Evolutionary conservation across 2,113 vertebrate species (phyloP).

Genomic region (Cynocephalus volans): DNA sequence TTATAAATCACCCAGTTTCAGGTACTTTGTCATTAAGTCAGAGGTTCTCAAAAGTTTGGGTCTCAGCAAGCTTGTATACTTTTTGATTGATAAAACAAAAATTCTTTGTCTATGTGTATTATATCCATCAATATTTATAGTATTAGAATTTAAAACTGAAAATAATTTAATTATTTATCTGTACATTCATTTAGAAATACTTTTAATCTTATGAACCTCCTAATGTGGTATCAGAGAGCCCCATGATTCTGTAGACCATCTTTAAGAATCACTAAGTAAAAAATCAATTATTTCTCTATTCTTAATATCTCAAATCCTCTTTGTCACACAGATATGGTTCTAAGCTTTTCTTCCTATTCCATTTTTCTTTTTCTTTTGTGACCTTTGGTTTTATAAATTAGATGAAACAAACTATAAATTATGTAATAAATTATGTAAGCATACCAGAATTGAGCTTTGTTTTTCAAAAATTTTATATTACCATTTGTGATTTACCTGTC

Average conservation of each 20-base stretch:
- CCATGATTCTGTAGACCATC: background rate
- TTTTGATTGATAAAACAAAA: conserved; percentile 8
- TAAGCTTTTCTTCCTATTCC: background rate
- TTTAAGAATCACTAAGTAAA: background rate
- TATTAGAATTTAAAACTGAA: conserved; percentile 2
- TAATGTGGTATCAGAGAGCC: background rate
- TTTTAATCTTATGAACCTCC: background rate
- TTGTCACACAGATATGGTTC: background rate
- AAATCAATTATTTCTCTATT: background rate
- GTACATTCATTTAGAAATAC: background rate
- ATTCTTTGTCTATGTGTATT: background rate
- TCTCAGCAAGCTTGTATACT: background rate
- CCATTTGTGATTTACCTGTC: background rate
- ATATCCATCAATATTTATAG: background rate
- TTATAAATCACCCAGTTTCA: too few species aligned
- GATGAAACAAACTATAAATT: background rate
- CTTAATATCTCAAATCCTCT: background rate
- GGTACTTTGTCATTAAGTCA: background rate
- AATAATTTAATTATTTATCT: conserved; percentile 23
- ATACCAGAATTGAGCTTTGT: background rate
- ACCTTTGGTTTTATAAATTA: background rate
- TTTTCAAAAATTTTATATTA: conserved; percentile 17
- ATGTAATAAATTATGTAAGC: background rate
- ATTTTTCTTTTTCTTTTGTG: background rate
- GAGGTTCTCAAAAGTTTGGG: background rate